Percentiles rank a stretch among this genome's conserved stretches.
phyloP scores from a whole-genome alignment of 2,888 invertebrate genomes.

The Meteorus colon region DNA sequence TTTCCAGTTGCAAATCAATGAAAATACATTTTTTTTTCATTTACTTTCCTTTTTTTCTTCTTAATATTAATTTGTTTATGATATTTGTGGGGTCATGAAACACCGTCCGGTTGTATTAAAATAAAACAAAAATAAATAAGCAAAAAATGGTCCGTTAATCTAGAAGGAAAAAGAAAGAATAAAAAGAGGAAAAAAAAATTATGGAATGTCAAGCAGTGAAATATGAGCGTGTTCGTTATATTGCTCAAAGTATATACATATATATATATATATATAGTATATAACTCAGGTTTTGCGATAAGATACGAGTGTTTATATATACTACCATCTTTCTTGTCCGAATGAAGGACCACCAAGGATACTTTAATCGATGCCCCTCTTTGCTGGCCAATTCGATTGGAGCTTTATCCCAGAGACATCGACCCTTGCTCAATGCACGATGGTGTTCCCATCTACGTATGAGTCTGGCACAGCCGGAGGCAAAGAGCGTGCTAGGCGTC shows the following conservation, averaged over 20 bases:
- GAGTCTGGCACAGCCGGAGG: not conserved
- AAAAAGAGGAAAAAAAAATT: not conserved
- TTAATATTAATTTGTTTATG: not conserved
- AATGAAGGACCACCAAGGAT: conserved; percentile 35
- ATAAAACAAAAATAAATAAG: not conserved
- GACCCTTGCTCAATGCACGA: conserved; percentile 10
- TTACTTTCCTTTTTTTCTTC: not conserved
- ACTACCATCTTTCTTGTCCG: conserved; percentile 21
- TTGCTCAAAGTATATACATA: conserved; percentile 19
- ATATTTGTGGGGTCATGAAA: not conserved
- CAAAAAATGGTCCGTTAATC: conserved; percentile 1
- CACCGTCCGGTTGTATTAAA: not conserved
- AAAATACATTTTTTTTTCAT: not conserved
- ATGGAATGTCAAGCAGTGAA: conserved; percentile 18
- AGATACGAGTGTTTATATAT: conserved; percentile 11
- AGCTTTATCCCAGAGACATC: conserved; percentile 7
- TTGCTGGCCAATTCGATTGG: conserved; percentile 14
- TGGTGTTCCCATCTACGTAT: not conserved
- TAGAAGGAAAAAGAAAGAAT: not conserved
- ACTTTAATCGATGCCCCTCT: conserved; percentile 29
- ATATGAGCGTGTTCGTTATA: conserved; percentile 24
- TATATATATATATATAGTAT: conserved; percentile 2
- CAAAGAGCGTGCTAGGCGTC: conserved; percentile 7
- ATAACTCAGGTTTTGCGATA: conserved; percentile 9
- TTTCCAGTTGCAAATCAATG: not conserved